Conservation (phyloP, 2,797 vertebrate species). For the Chiloscyllium punctatum region DNA sequence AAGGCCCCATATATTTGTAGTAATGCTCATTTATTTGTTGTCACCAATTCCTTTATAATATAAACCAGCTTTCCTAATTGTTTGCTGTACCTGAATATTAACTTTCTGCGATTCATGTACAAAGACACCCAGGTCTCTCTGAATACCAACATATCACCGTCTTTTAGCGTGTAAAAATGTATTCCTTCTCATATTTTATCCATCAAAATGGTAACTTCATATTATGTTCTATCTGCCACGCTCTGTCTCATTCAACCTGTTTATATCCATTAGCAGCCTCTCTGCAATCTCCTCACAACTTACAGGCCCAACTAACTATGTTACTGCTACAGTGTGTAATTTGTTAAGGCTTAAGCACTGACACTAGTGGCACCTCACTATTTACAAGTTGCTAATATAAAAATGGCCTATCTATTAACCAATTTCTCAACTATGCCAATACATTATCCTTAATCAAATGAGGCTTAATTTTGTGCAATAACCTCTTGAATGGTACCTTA, state of each 20-base stretch:
- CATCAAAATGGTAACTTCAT: neutral
- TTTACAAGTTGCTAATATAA: neutral
- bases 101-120: neutral
- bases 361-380: neutral
- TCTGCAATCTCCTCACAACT: neutral
- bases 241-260: neutral
- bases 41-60: neutral
- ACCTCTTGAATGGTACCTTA: neutral
- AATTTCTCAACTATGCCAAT: neutral
- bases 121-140: neutral
- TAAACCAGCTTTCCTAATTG: neutral
- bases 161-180: neutral
- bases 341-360: neutral
- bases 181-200: neutral
- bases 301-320: neutral
- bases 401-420: neutral
- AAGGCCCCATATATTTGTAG: neutral
- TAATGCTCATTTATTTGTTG: neutral
- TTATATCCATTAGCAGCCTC: neutral
- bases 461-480: neutral
- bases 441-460: neutral
- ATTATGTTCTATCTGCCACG: neutral
- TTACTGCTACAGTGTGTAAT: neutral
- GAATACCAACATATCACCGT: neutral
- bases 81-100: neutral